Evolutionary conservation across 2,113 vertebrate species (phyloP).

Genomic region (Platichthys stellatus): DNA sequence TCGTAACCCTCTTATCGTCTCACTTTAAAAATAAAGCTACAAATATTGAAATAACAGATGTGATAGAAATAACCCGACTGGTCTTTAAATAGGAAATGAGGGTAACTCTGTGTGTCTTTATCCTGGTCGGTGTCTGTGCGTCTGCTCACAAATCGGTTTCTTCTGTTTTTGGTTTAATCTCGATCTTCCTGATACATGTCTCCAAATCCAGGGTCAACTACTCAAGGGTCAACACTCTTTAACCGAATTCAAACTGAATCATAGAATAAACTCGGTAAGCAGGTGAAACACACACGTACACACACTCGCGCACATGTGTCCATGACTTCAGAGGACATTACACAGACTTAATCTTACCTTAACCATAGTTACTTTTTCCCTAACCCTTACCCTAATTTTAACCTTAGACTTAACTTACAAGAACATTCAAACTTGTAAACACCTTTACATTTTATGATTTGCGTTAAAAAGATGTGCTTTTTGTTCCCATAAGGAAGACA

Average conservation of each 20-base stretch:
- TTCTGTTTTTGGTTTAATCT: constrained; percentile 26
- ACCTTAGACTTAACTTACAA: no score
- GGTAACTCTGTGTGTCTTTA: constrained; percentile 4
- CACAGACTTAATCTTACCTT: constrained; percentile 1
- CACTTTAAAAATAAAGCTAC: constrained; percentile 4
- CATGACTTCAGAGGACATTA: neutral
- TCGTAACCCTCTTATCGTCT: neutral
- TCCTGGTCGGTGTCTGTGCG: neutral
- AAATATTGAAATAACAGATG: neutral
- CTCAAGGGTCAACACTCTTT: constrained; percentile 34
- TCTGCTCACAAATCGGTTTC: constrained; percentile 31
- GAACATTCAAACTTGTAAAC: no score
- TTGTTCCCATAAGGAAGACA: no score
- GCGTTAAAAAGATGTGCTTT: no score
- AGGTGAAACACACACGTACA: neutral
- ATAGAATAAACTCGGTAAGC: no score
- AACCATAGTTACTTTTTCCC: no score
- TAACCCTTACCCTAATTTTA: no score
- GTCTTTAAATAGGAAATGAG: constrained; percentile 11
- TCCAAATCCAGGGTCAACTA: constrained; percentile 36
- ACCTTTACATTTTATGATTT: no score
- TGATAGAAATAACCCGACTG: constrained; percentile 3
- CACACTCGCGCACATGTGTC: constrained; percentile 36
- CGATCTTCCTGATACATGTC: neutral
- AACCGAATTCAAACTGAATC: no score